These are phyloP conservation scores for Cynopterus brachyotis DNA, from an alignment of 2,113 vertebrate genomes.

Conservation along the genomic window DNA sequence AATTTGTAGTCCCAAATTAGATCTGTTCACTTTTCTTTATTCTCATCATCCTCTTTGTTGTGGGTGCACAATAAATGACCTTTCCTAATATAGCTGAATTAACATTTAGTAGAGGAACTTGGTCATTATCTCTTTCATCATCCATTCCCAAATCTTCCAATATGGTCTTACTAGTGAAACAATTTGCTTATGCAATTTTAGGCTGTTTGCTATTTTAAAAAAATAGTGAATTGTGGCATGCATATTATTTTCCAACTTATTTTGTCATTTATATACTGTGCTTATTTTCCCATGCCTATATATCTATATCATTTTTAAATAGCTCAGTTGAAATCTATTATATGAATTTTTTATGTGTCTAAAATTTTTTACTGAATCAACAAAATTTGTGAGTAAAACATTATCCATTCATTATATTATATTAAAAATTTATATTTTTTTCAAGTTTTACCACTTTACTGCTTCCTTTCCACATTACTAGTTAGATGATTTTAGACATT, in stretches of 20 bases:
- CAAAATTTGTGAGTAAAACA: background rate
- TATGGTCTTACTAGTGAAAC: background rate
- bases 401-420: background rate
- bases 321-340: background rate
- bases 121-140: background rate
- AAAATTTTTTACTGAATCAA: background rate
- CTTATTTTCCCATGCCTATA: background rate
- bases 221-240: background rate
- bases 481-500: background rate
- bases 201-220: background rate
- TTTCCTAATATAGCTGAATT: background rate
- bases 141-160: background rate
- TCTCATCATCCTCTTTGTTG: background rate
- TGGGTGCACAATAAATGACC: background rate
- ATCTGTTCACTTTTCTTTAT: background rate
- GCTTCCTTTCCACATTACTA: background rate
- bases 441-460: background rate
- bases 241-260: background rate
- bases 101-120: background rate
- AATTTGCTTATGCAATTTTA: background rate
- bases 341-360: background rate
- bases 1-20: background rate
- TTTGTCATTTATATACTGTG: background rate
- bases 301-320: background rate
- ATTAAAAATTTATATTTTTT: constrained; percentile 10